These are phyloP conservation scores for Gallirallus australis DNA, from an alignment of 2,797 vertebrate genomes.

Conservation along the genomic window DNA sequence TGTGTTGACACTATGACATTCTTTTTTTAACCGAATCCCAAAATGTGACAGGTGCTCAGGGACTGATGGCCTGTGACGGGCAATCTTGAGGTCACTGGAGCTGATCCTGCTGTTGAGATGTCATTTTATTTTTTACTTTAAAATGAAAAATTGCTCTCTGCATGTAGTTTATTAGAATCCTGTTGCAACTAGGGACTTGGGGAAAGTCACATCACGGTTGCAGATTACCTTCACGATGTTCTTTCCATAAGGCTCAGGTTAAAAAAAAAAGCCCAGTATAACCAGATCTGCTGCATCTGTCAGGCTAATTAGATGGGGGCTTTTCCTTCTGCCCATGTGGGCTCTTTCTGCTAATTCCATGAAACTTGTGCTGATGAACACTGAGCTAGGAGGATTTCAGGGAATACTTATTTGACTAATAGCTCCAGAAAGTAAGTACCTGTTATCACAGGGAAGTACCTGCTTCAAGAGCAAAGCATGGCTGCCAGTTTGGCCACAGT, in stretches of 20 bases:
- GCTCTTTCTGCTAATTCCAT: background rate
- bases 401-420: background rate
- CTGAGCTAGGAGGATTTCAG: background rate
- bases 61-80: constrained; percentile 16
- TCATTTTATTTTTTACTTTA: background rate
- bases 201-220: background rate
- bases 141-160: constrained; percentile 16
- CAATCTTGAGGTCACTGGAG: constrained; percentile 21
- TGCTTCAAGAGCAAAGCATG: background rate
- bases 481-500: background rate
- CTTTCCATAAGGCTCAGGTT: background rate
- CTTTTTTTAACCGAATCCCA: background rate
- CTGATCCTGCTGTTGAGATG: background rate
- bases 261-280: too few relatives aligned
- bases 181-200: background rate
- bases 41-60: constrained; percentile 31
- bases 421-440: background rate
- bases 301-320: background rate
- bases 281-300: background rate
- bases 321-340: background rate
- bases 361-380: background rate
- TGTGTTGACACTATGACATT: background rate
- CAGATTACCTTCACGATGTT: background rate
- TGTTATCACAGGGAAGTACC: background rate
- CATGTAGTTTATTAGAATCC: background rate